Evolutionary conservation across 2,888 invertebrate genomes (phyloP), one percentile per base, ranked within the genome.

Genomic region (Dromius quadrimaculatus): DNA sequence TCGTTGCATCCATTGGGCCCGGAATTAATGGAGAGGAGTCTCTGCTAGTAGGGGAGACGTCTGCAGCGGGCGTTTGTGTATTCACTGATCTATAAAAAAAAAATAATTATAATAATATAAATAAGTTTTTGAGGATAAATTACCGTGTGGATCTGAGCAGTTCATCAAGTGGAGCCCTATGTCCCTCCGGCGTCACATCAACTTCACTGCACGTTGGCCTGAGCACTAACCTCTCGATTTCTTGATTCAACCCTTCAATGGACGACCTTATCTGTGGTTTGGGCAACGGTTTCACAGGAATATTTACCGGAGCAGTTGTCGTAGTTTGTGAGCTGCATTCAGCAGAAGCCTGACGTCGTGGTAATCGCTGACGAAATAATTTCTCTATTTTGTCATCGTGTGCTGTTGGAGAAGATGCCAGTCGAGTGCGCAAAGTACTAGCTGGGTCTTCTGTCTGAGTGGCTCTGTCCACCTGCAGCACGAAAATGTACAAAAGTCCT

Each of bases 171-270:
- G 94, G 94, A 8, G 94, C 94, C 72, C 93, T 86, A 79, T 93
- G 93, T 9, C 94, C 94, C 84, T 94, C 94, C 1, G 94, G 93
- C 69, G 92, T 91, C 65, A 88, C 88, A 84, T 92, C 28, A 8
- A 28, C 50, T 28, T 23, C 50, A 5, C 50, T 11, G 2, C 50
- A 23, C 1, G 50, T 13, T 0, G 50, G 50, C 6, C 23, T 85
- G 57, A 92, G 84, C 71, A 93, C 93, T 71, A 93, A 87, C 79
- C 89, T 87, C 82, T 94, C 94, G 73, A 94, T 93, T 84, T 94
- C 94, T 81, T 92, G 93, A 82, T 94, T 94, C 15, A 94, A 86
- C 17, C 93, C 94, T 82, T 95, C 94, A 9, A 93, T 92, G 43
- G 94, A 94, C 74, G 90, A 93, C 65, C 93, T 86, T 80, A 93